These are phyloP conservation scores for Parazoanthus darwini DNA, from an alignment of 92 coral and sea anemone species.

Conservation along the genomic window DNA sequence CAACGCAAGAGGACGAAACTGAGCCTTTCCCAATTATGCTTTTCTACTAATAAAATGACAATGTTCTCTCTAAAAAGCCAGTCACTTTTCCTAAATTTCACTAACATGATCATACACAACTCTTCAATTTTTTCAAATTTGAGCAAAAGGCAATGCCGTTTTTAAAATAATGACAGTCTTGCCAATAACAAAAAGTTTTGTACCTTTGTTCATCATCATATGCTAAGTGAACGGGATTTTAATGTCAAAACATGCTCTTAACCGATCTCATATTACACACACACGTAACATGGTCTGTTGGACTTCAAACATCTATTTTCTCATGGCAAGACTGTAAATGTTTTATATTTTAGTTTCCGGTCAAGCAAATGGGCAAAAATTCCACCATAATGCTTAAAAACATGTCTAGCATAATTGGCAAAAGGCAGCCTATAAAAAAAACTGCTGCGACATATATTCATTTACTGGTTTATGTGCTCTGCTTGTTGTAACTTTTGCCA, in stretches of 20 bases:
- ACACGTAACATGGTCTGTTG: not conserved
- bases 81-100: too few species aligned
- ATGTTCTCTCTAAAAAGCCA: not conserved
- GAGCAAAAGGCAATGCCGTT: not conserved
- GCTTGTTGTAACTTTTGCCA: conserved; percentile 25
- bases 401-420: not conserved
- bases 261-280: not conserved
- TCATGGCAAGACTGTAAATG: not conserved
- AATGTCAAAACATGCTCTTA: not conserved
- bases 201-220: not conserved
- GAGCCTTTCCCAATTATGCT: not conserved
- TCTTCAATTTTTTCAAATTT: too few species aligned
- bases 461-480: conserved; percentile 3
- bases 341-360: too few species aligned
- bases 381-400: not conserved
- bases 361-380: not conserved
- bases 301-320: not conserved
- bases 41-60: too few species aligned
- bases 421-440: not conserved
- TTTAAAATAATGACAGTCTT: not conserved
- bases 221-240: not conserved
- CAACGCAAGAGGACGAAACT: not conserved
- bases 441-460: conserved; percentile 1
- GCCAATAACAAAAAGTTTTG: too few species aligned
- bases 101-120: too few species aligned